Evolutionary conservation across 37 sponge, comb jelly and placozoan genomes (phyloP), one percentile per base, ranked within the genome.

Genomic region (Dysidea cf. avara): DNA sequence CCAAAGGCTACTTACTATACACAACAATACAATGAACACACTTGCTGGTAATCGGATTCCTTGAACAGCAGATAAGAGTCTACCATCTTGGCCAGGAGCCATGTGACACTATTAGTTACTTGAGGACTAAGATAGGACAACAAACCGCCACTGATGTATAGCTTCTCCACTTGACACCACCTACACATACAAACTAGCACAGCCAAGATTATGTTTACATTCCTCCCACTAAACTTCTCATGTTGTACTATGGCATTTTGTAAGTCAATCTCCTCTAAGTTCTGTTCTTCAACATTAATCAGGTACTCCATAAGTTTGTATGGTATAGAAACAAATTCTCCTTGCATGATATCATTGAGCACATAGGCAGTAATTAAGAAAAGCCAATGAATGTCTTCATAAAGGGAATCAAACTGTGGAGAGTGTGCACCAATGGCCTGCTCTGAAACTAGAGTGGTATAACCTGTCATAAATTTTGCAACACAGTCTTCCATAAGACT

Each of bases 341-440:
- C 67, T 13, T 26, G 11, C 3, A 39, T 72, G 26, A 83, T 53
- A 53, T 79, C 63, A 29, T 69, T 66, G 21, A 90, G 75, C 2
- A 83, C 69, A 28, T 66, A 81, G 26, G 81, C 78, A 11, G 91
- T 25, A 31, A 90, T 52, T 28, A 90, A 30, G 0, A 46, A 25
- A 56, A 90, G 52, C 91, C 91, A 90, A 67, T 90, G 91, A 3
- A 90, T 39, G 62, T 90, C 91, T 51, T 90, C 91, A 48, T 77
- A 68, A 16, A 85, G 67, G 12, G 26, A 53, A 51, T 81, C 74
- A 20, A 86, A 59, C n/a, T 75, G n/a, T 9, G 43, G 50, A 35
- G 58, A 54, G 0, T 68, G 46, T 4, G 64, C 35, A 40, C 9
- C 7, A 39, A 80, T 56, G 33, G 69, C 21, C 11, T 51, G 31